Evolutionary conservation across 2,888 invertebrate species (phyloP), one percentile per base, ranked within the genome.

Genomic region (Thecocarcelia acutangulata): DNA sequence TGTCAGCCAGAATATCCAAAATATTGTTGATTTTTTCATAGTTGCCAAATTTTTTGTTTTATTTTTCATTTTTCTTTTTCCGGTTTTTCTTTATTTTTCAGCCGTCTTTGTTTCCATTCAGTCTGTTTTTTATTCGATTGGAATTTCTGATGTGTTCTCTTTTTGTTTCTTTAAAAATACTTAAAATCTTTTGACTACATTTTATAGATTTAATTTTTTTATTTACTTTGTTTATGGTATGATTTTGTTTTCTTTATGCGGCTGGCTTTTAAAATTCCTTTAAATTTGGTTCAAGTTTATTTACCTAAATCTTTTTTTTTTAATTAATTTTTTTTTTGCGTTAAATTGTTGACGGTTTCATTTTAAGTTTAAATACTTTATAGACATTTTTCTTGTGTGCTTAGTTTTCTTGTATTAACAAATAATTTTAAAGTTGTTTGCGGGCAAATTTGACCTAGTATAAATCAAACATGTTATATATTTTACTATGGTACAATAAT

Each of bases 1-100:
- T 86, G 87, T 88, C 88, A 89, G 85, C 85, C 87, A 85, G 85
- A 90, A 85, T 85, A 89, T 85, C 87, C 88, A 87, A 86, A 88
- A 85, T 84, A 87, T 83, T 84, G 86, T 83, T 68, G 72, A 79
- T 63, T 77, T 58, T 81, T 81, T 70, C 75, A 89, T 87, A 40
- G 74, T 21, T 74, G 64, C 13, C 48, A 56, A 40, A 68, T 63
- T 83, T 56, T 68, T 75, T 52, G 40, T 52, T 64, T 44, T 63
- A 82, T 56, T 66, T 75, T 52, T 46, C 48, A 59, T 44, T 68
- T 58, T 54, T 37, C 33, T 50, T 12, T 79, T 52, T 17, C 42
- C 3, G 17, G 44, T 6, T 17, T n/a, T 33, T 17, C n/a, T 28
- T 12, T 28, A 11, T 13, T 37, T 44, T 61, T 48, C 44, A 44